Percentiles rank a stretch among this genome's conserved stretches.
Evolutionary conservation across 2,797 vertebrate species (phyloP).

Genomic region (Hoplostethus atlanticus): DNA sequence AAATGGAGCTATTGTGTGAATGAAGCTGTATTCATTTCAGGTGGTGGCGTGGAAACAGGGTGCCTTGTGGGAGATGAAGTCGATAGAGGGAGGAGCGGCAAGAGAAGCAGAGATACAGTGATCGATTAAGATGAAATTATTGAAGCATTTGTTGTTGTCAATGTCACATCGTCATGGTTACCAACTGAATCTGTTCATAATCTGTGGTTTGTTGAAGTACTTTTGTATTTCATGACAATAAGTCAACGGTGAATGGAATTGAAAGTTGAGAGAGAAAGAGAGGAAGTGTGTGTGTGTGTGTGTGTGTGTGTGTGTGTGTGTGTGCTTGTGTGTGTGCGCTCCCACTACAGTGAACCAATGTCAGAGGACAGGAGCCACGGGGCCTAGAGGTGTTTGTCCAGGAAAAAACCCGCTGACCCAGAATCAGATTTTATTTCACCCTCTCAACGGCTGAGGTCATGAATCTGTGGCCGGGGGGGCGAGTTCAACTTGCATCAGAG

Average conservation of each 20-base stretch:
- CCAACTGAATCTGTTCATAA: too few species aligned
- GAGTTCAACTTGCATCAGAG: conserved; percentile 41
- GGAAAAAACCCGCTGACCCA: conserved; percentile 21
- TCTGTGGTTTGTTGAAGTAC: too few species aligned
- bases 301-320: too few species aligned
- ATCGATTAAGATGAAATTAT: too few species aligned
- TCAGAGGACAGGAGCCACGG: background rate
- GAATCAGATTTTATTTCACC: conserved; percentile 31
- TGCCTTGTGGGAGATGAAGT: background rate
- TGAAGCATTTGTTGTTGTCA: too few species aligned
- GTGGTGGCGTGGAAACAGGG: conserved; percentile 3
- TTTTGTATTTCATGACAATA: too few species aligned
- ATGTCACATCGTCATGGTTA: too few species aligned
- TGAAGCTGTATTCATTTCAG: conserved; percentile 2
- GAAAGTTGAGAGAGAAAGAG: conserved; percentile 5
- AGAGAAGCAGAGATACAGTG: background rate
- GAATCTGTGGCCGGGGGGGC: conserved; percentile 38
- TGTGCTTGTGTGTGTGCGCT: too few species aligned
- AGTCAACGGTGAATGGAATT: too few species aligned
- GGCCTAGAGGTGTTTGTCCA: conserved; percentile 31
- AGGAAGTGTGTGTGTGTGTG: background rate
- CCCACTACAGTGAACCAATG: background rate
- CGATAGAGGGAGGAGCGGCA: too few species aligned
- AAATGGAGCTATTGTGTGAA: conserved; percentile 9
- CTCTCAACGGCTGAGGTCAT: conserved; percentile 18